Base-by-base conservation (phyloP, 2,797 vertebrate species). In the Loriculus beryllinus region DNA sequence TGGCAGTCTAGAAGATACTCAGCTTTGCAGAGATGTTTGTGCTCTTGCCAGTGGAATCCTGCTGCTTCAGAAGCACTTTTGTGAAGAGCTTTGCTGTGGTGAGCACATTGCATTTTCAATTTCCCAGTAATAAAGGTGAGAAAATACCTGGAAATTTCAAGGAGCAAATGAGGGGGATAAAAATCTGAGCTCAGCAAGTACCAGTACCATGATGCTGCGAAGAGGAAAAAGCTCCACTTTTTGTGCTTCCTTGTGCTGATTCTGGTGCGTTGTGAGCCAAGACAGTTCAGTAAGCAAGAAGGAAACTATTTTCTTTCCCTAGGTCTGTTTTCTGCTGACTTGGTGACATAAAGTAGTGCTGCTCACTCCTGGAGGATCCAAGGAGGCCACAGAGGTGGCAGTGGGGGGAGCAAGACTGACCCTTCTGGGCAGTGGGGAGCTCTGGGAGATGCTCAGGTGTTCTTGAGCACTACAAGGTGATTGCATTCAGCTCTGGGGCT, bases 131-230 rank as follows among this genome's bases (percentile, higher is more conserved):
- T 64, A 87, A 90, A 87, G 68, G 57, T 62, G 49, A 42, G 69
- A 62, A 86, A 77, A 68, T 88, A 68, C 14, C 54, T 70, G 69
- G 51, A 81, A 81, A 60, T 89, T 89, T 89, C 68, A 64, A 69
- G 77, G 57, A 92, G 42, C 9, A 17, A 42, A 48, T 57, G 70
- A 19, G 49, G 60, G 68, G 33, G 35, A 71, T 87, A 82, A 93
- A 91, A 91, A 82, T 74, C 64, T 80, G 35, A 94, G 33, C 40
- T 87, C 78, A 93, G 82, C 76, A 93, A 94, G 52, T 52, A 29
- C 60, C 35, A 74, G 37, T 85, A 37, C 56, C 3, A 4, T 25
- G 40, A 60, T 76, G 71, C 71, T 82, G 43, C 79, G 48, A 82
- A 75, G 70, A 78, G 57, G 42, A 54, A 68, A 86, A 62, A 71